Evolutionary conservation across 2,113 vertebrate species (phyloP).

Genomic region (Pangasianodon hypophthalmus): DNA sequence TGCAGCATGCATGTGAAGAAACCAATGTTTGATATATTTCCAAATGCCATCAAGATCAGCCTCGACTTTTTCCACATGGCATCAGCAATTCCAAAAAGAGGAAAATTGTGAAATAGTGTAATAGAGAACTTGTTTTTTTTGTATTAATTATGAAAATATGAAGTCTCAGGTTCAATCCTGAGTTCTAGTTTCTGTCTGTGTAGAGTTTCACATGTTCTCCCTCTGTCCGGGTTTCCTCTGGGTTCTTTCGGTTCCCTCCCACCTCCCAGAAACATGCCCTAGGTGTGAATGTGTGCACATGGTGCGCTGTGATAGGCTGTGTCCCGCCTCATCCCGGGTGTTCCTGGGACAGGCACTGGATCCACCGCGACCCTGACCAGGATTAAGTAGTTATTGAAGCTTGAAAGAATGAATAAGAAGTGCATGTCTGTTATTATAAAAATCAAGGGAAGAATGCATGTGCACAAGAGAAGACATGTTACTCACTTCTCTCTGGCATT

Average conservation of each 20-base stretch:
- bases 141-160: background rate
- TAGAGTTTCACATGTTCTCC: background rate
- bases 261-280: background rate
- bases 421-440: background rate
- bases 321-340: background rate
- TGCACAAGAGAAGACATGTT: background rate
- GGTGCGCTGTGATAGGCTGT: background rate
- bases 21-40: background rate
- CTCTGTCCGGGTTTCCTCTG: background rate
- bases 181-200: background rate
- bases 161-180: background rate
- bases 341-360: background rate
- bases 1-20: slow-evolving; percentile 11
- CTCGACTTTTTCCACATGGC: background rate
- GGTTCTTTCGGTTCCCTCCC: background rate
- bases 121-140: background rate
- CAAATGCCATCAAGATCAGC: background rate
- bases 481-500: too few relatives aligned
- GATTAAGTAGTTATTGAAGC: background rate
- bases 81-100: background rate
- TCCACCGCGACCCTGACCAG: background rate
- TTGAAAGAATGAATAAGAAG: background rate
- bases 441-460: background rate
- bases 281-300: background rate
- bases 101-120: background rate